Percentiles rank a stretch among this genome's conserved stretches.
phyloP scores from a whole-genome alignment of 2,888 invertebrate genomes.

The Steinernema scapterisci region DNA sequence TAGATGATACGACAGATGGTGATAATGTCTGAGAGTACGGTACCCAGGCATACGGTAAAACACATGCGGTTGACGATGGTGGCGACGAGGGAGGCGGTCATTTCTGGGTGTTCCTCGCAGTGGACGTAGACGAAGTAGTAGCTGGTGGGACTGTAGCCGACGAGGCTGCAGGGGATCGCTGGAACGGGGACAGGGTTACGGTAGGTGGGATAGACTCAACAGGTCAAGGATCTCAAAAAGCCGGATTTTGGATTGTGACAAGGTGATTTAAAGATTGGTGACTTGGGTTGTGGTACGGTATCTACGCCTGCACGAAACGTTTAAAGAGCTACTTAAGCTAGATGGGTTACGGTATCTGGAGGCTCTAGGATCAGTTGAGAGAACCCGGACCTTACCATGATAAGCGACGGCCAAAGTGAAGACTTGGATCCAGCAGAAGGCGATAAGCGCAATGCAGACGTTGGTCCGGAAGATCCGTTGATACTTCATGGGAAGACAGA shows the following conservation, averaged over 20 bases:
- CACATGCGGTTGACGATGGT: slow-evolving; percentile 11
- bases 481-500: slow-evolving; percentile 26
- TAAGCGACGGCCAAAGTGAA: not conserved
- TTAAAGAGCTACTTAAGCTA: no score
- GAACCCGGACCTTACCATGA: not conserved
- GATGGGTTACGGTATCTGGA: not conserved
- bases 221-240: not conserved
- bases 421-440: slow-evolving; percentile 2
- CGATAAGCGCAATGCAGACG: not conserved
- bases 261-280: no score
- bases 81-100: not conserved
- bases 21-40: slow-evolving; percentile 16
- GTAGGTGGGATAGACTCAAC: no score
- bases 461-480: slow-evolving; percentile 14
- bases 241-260: no score
- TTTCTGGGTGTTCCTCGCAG: slow-evolving; percentile 15
- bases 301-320: no score
- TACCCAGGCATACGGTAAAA: slow-evolving; percentile 18
- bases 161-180: slow-evolving; percentile 8
- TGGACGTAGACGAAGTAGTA: slow-evolving; percentile 23
- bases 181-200: not conserved
- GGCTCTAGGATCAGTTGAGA: no score
- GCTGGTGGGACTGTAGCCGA: slow-evolving; percentile 18
- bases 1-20: slow-evolving; percentile 1
- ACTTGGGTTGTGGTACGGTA: not conserved